Conservation (phyloP, 1,140 invertebrate genomes). For the Microplitis demolitor region DNA sequence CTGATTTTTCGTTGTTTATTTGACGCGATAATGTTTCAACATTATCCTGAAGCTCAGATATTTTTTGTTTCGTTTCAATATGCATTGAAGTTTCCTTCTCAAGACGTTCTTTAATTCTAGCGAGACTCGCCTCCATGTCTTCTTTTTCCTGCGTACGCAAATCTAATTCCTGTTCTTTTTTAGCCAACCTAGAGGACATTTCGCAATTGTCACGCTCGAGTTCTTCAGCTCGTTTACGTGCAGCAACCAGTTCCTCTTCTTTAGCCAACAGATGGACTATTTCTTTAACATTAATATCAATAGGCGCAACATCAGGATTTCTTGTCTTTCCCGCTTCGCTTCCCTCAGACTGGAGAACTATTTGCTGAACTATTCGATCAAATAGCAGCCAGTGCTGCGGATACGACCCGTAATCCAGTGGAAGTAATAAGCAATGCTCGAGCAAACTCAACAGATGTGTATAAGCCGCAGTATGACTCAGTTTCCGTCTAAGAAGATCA, state of each 20-base stretch:
- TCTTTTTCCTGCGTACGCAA: constrained; percentile 88
- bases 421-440: constrained; percentile 86
- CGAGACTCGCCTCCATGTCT: constrained; percentile 83
- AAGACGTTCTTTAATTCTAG: constrained; percentile 84
- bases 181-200: constrained; percentile 81
- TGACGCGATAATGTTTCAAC: constrained; percentile 62
- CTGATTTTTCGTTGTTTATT: constrained; percentile 80
- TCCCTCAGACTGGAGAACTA: constrained; percentile 82
- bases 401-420: constrained; percentile 78
- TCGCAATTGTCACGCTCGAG: constrained; percentile 89
- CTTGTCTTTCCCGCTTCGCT: constrained; percentile 65
- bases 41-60: constrained; percentile 68
- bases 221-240: constrained; percentile 84
- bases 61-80: constrained; percentile 85
- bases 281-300: constrained; percentile 91
- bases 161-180: constrained; percentile 93
- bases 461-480: constrained; percentile 91
- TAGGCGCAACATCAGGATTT: constrained; percentile 82
- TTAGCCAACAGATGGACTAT: constrained; percentile 90
- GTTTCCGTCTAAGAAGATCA: constrained; percentile 85
- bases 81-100: constrained; percentile 88
- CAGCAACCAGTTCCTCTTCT: constrained; percentile 90
- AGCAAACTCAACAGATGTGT: constrained; percentile 91
- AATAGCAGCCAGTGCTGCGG: constrained; percentile 93
- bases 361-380: constrained; percentile 94